Conservation (phyloP, 2,888 invertebrate species). For the Limnephilus lunatus region DNA sequence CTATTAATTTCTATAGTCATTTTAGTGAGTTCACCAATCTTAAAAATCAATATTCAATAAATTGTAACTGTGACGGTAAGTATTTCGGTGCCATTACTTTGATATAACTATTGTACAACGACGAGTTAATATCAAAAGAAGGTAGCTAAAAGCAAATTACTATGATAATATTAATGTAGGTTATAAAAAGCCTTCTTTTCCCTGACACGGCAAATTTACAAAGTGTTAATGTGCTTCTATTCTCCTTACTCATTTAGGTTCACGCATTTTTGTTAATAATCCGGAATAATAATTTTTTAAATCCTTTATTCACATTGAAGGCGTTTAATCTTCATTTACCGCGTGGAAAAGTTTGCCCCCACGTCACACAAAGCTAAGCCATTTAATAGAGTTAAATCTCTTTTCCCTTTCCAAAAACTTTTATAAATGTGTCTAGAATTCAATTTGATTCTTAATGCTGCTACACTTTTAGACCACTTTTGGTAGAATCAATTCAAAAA, state of each 20-base stretch:
- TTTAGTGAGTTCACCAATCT: background rate
- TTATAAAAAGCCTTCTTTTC: background rate
- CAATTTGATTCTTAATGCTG: background rate
- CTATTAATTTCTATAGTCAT: background rate
- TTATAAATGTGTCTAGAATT: constrained; percentile 2
- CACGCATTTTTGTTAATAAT: constrained; percentile 2
- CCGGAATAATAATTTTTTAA: background rate
- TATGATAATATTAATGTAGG: background rate
- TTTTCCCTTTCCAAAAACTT: background rate
- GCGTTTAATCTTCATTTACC: constrained; percentile 2
- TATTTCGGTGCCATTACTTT: background rate
- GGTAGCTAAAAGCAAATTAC: background rate
- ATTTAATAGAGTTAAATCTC: background rate
- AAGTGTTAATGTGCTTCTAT: background rate
- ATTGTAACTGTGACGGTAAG: background rate
- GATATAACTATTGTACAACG: background rate
- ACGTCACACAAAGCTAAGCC: background rate
- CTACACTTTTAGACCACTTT: background rate
- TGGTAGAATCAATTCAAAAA: background rate
- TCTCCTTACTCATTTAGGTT: background rate
- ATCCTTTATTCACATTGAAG: constrained; percentile 2
- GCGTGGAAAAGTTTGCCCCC: background rate
- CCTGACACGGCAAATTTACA: background rate
- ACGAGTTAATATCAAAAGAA: background rate
- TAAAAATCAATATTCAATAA: background rate